A percentile compares a stretch with the other conserved stretches of the same genome.
Evolutionary conservation across 2,797 vertebrate species (phyloP).

Genomic region (Melanotaenia maccullochi): DNA sequence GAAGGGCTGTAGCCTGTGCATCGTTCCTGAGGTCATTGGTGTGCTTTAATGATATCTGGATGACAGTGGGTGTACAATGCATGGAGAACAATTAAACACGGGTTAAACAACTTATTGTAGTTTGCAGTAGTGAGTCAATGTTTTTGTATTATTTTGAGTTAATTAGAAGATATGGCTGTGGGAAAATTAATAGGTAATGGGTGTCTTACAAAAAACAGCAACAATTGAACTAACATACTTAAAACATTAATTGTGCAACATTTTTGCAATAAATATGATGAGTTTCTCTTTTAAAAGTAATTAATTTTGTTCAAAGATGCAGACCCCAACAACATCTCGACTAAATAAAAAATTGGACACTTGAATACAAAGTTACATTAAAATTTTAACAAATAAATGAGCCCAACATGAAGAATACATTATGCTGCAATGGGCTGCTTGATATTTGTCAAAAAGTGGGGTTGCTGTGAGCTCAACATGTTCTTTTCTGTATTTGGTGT

Average conservation of each 20-base stretch:
- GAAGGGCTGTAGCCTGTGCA: background rate
- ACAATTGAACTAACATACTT: background rate
- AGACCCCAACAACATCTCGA: constrained; percentile 18
- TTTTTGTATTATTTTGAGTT: background rate
- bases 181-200: background rate
- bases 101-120: too few relatives aligned
- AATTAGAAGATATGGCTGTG: background rate
- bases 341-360: constrained; percentile 47
- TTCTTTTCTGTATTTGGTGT: constrained; percentile 56
- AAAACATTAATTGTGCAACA: background rate
- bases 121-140: background rate
- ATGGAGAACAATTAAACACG: too few relatives aligned
- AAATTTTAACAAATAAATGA: constrained; percentile 55
- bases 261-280: constrained; percentile 10
- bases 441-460: constrained; percentile 51
- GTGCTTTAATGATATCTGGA: background rate
- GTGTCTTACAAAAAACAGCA: background rate
- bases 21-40: background rate
- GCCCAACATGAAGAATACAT: constrained; percentile 34
- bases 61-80: background rate
- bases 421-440: constrained; percentile 40
- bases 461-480: constrained; percentile 63
- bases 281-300: constrained; percentile 33
- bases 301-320: constrained; percentile 25
- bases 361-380: constrained; percentile 44